Conservation (phyloP, 2,888 invertebrate genomes). For the Tetropium fuscum region DNA sequence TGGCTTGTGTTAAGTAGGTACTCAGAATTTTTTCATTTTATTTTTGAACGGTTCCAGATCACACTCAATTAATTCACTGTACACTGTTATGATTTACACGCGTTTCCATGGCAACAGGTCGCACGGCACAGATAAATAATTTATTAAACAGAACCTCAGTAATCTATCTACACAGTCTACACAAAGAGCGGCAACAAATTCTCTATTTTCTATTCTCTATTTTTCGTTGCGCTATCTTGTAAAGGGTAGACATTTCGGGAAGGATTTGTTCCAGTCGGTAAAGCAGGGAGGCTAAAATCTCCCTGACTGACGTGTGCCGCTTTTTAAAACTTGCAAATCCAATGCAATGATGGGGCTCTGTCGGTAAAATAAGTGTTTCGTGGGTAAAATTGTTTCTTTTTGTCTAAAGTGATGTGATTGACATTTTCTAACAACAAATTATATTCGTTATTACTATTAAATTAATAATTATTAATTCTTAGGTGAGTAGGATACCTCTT, state of each 20-base stretch:
- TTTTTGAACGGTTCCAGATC: constrained; percentile 4
- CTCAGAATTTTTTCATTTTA: constrained; percentile 10
- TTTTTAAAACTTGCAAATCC: too few species aligned
- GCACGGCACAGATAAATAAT: neutral
- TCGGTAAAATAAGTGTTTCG: neutral
- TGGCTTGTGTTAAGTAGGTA: neutral
- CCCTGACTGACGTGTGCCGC: too few species aligned
- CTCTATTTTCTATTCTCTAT: too few species aligned
- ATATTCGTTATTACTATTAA: constrained; percentile 28
- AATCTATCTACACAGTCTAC: too few species aligned
- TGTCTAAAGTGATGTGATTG: constrained; percentile 36
- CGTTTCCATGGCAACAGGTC: constrained; percentile 4
- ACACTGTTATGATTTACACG: constrained; percentile 7
- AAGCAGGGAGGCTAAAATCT: too few species aligned
- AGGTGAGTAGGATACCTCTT: constrained; percentile 18
- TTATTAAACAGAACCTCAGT: too few species aligned
- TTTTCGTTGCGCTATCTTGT: neutral
- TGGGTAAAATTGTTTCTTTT: constrained; percentile 21
- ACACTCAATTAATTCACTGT: too few species aligned
- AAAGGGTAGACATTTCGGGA: neutral
- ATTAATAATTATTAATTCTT: constrained; percentile 23
- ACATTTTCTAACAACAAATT: constrained; percentile 36
- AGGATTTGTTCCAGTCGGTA: too few species aligned
- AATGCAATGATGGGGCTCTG: too few species aligned
- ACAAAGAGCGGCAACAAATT: too few species aligned